A percentile compares a stretch with the other conserved stretches of the same genome.
phyloP scores from a whole-genome alignment of 2,113 vertebrate species.

The Rutilus rutilus region DNA sequence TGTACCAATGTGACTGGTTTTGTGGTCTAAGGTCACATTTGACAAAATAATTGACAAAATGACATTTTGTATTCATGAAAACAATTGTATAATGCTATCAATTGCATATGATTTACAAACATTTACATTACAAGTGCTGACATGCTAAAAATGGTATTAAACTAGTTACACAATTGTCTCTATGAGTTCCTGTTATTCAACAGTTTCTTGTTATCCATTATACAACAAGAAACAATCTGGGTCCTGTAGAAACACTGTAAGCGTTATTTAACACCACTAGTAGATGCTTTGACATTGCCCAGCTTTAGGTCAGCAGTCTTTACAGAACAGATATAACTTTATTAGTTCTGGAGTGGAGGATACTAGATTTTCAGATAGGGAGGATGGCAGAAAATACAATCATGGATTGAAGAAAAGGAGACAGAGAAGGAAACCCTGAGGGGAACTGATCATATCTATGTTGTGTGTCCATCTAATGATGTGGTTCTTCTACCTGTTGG shows the following conservation, averaged over 20 bases:
- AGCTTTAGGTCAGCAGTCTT: conserved; percentile 24
- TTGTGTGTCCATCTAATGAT: neutral
- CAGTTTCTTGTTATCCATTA: neutral
- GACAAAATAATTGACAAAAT: too few relatives aligned
- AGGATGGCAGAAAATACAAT: conserved; percentile 40
- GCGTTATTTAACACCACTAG: neutral
- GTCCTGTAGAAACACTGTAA: conserved; percentile 4
- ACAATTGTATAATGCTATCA: neutral
- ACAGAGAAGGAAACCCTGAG: conserved; percentile 17
- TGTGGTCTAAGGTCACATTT: too few relatives aligned
- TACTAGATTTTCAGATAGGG: neutral
- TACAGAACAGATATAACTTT: conserved; percentile 7
- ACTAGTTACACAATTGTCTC: neutral
- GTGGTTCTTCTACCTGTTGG: neutral
- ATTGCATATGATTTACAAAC: neutral
- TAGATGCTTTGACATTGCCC: conserved; percentile 7
- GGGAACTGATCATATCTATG: conserved; percentile 3
- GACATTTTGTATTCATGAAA: too few relatives aligned
- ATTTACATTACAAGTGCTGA: neutral
- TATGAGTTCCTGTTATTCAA: neutral
- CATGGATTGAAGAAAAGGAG: conserved; percentile 21
- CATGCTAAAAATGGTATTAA: neutral
- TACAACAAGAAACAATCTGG: neutral
- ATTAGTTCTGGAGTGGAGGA: conserved; percentile 17
- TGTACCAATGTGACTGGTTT: too few relatives aligned